Percentiles rank a stretch among this genome's conserved stretches.
These are phyloP conservation scores for Heteromurus nitidus DNA, from an alignment of 2,888 invertebrate genomes.

Conservation along the genomic window DNA sequence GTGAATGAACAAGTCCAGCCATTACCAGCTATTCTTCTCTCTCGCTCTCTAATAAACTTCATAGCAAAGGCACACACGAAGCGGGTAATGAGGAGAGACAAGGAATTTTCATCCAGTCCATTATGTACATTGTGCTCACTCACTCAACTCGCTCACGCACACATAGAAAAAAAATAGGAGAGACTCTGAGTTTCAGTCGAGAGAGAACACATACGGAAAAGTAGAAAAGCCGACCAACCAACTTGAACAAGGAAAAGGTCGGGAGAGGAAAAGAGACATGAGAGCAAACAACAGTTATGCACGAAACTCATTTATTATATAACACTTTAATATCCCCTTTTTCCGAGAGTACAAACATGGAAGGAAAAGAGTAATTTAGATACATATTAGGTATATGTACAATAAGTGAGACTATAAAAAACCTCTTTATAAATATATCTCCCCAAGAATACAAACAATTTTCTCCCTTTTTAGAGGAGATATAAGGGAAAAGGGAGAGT, in stretches of 20 bases:
- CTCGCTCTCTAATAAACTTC: constrained; percentile 36
- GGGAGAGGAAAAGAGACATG: constrained; percentile 45
- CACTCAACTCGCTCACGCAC: constrained; percentile 22
- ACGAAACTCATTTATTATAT: constrained; percentile 55
- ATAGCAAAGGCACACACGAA: constrained; percentile 9
- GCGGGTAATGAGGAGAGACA: constrained; percentile 60
- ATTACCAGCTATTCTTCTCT: constrained; percentile 22
- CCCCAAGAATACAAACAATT: no score
- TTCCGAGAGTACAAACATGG: no score
- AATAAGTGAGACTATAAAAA: no score
- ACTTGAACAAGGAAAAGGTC: constrained; percentile 54
- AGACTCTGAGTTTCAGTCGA: neutral
- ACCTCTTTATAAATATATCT: no score
- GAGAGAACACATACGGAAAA: neutral
- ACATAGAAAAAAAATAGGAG: no score
- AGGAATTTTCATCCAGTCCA: constrained; percentile 62
- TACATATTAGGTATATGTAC: no score
- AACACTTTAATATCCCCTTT: constrained; percentile 51
- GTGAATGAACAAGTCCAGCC: constrained; percentile 65
- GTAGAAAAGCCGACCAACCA: constrained; percentile 2
- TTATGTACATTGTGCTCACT: constrained; percentile 39
- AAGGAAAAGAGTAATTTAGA: no score
- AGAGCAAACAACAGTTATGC: constrained; percentile 55
- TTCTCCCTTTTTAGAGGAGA: constrained; percentile 15
- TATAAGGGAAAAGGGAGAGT: no score